Conservation (phyloP, 1,140 invertebrate species). For the Papilio glaucus region DNA sequence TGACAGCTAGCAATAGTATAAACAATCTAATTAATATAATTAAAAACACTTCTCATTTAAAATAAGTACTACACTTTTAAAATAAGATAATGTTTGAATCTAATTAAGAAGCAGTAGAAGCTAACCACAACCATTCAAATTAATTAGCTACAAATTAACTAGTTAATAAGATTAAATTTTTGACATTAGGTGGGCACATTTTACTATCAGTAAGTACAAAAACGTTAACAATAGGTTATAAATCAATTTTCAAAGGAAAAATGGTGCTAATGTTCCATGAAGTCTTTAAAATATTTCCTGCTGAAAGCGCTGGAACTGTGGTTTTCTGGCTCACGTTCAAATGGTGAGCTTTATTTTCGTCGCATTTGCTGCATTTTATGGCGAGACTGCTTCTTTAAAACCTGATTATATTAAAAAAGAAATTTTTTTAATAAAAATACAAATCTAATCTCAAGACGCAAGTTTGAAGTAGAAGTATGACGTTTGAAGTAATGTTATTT, state of each 20-base stretch:
- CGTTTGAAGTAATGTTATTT: no score
- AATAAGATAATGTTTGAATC: no score
- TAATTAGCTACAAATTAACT: background rate
- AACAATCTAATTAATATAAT: no score
- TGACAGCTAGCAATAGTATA: no score
- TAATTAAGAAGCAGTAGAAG: no score
- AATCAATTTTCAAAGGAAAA: constrained; percentile 1
- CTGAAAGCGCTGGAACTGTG: background rate
- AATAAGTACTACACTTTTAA: no score
- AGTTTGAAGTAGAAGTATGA: no score
- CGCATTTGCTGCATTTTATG: constrained; percentile 24
- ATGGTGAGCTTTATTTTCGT: constrained; percentile 18
- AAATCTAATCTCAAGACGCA: background rate
- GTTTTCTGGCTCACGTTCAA: constrained; percentile 26
- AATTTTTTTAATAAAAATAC: background rate
- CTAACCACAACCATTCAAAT: background rate
- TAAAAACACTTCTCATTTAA: no score
- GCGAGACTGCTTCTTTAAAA: background rate
- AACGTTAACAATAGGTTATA: background rate
- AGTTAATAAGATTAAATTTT: no score
- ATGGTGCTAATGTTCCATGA: constrained; percentile 20
- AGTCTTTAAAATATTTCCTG: constrained; percentile 32
- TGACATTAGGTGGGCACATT: no score
- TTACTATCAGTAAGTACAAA: background rate
- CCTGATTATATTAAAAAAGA: background rate